A percentile compares a stretch with the other conserved stretches of the same genome.
Conservation (phyloP, 2,888 invertebrate species). For the Metalampra italica region DNA sequence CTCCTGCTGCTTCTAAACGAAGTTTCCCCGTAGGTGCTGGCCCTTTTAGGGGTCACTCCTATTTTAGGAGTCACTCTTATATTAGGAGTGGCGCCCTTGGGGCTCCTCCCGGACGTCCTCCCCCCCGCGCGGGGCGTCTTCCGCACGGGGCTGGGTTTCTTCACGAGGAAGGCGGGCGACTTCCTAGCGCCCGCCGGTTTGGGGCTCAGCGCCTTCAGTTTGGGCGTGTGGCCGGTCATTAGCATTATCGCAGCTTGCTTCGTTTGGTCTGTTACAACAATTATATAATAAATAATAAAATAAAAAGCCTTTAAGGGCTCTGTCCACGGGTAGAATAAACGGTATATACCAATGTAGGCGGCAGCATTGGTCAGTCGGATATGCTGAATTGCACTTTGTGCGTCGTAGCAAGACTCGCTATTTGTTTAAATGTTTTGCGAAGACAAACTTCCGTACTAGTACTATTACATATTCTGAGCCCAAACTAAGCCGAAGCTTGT, state of each 20-base stretch:
- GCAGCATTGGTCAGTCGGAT: too few species aligned
- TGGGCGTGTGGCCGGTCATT: conserved; percentile 62
- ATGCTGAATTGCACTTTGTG: too few species aligned
- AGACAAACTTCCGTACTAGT: too few species aligned
- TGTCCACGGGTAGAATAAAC: too few species aligned
- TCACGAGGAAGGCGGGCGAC: conserved; percentile 19
- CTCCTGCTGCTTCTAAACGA: not conserved
- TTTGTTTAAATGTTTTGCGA: too few species aligned
- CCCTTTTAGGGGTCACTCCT: too few species aligned
- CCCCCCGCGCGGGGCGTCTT: conserved; percentile 10
- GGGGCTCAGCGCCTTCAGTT: conserved; percentile 19
- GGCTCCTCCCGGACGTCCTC: conserved; percentile 5
- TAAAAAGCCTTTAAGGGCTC: too few species aligned
- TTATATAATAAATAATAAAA: too few species aligned
- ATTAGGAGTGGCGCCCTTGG: conserved; percentile 8
- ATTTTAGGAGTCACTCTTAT: not conserved
- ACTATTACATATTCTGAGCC: too few species aligned
- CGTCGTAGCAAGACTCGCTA: too few species aligned
- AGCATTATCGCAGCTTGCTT: conserved; percentile 68
- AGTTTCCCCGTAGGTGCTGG: not conserved
- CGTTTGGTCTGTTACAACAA: conserved; percentile 49
- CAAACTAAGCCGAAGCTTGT: too few species aligned
- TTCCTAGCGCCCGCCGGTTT: not conserved
- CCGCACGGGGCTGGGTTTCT: conserved; percentile 27
- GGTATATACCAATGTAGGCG: too few species aligned